These are phyloP conservation scores for Cetonia aurata DNA, from an alignment of 2,888 invertebrate genomes.

Conservation along the genomic window DNA sequence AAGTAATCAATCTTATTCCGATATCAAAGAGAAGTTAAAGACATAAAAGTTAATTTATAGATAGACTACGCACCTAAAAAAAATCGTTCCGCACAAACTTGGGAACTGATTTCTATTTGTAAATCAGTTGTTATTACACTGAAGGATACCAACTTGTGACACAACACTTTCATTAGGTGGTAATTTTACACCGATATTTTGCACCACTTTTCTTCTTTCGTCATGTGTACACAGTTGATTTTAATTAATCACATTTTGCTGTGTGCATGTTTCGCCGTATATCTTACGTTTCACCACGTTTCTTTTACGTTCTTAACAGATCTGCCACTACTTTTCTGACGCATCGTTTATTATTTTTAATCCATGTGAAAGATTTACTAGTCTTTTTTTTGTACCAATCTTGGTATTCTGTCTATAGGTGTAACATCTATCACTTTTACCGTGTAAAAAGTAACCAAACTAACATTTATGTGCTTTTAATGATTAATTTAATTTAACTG, in stretches of 20 bases:
- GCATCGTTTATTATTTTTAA: slow-evolving; percentile 1
- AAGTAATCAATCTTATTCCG: neutral
- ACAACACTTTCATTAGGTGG: too few relatives aligned
- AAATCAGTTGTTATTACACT: slow-evolving; percentile 65
- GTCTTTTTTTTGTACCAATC: neutral
- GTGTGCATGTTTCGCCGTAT: slow-evolving; percentile 58
- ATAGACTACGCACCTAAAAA: neutral
- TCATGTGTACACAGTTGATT: slow-evolving; percentile 41
- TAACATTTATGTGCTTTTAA: slow-evolving; percentile 21
- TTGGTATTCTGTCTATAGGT: too few relatives aligned
- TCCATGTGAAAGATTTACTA: neutral
- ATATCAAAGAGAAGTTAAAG: neutral
- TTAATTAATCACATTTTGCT: slow-evolving; percentile 49
- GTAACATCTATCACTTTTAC: neutral
- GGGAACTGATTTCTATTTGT: slow-evolving; percentile 55
- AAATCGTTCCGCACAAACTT: slow-evolving; percentile 26
- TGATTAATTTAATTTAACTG: neutral
- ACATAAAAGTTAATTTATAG: slow-evolving; percentile 1
- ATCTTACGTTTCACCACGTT: neutral
- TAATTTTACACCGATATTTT: too few relatives aligned
- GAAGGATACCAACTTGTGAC: slow-evolving; percentile 20
- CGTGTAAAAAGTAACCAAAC: slow-evolving; percentile 46
- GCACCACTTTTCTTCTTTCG: slow-evolving; percentile 24
- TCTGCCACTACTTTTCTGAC: neutral
- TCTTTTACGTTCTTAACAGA: neutral